A percentile compares a stretch with the other conserved stretches of the same genome.
Evolutionary conservation across 2,797 vertebrate genomes (phyloP).

Genomic region (Pantherophis alleghaniensis): DNA sequence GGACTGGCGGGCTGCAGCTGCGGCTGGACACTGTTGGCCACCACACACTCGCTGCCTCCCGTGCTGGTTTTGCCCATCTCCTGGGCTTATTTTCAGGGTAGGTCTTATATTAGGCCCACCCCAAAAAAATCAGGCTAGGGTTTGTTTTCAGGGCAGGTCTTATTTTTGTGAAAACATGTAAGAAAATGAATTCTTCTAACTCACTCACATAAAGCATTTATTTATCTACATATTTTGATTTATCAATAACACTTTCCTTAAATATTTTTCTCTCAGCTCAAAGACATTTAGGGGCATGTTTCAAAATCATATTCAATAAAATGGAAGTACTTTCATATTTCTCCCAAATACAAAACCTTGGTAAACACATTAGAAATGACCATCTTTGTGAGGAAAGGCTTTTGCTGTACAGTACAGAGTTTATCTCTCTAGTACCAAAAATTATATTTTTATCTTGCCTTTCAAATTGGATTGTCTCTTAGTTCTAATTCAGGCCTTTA

Average conservation of each 20-base stretch:
- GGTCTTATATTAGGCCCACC: too few species aligned
- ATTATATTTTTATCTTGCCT: not conserved
- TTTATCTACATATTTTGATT: not conserved
- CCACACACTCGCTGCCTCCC: too few species aligned
- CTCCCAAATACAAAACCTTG: not conserved
- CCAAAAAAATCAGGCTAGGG: too few species aligned
- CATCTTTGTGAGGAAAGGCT: accelerated
- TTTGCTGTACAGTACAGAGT: not conserved
- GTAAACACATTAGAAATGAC: constrained; percentile 19
- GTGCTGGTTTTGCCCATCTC: too few species aligned
- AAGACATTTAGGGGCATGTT: not conserved
- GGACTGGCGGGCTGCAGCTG: too few species aligned
- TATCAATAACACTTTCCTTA: not conserved
- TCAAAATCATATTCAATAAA: not conserved
- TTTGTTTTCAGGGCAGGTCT: too few species aligned
- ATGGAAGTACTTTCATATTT: not conserved
- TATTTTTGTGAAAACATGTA: too few species aligned
- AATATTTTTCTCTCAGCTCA: not conserved
- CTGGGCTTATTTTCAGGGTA: too few species aligned
- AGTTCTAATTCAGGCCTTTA: constrained; percentile 15
- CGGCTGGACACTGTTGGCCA: too few species aligned
- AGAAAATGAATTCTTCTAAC: not conserved
- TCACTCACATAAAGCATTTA: not conserved
- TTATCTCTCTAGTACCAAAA: not conserved
- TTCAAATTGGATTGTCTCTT: constrained; percentile 7